Percentiles rank a stretch among this genome's conserved stretches.
Evolutionary conservation across 2,113 vertebrate species (phyloP).

Genomic region (Girardinichthys multiradiatus): DNA sequence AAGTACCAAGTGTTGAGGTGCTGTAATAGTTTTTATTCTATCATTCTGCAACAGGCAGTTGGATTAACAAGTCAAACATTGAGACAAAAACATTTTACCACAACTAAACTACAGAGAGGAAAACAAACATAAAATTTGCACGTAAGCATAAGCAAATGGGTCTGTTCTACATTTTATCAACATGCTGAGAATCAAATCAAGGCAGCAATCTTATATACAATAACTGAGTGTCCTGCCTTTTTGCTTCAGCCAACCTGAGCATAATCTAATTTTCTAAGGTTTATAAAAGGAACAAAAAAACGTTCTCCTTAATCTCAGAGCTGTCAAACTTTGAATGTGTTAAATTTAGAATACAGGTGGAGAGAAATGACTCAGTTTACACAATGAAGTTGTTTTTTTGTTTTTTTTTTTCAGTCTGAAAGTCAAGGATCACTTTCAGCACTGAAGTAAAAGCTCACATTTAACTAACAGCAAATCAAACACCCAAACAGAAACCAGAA

Average conservation of each 20-base stretch:
- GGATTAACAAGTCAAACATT: background rate
- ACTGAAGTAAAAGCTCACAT: background rate
- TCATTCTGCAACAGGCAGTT: background rate
- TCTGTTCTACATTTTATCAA: background rate
- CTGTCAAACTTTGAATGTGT: background rate
- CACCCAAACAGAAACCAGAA: background rate
- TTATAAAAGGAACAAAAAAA: background rate
- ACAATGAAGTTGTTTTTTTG: background rate
- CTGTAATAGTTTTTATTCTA: background rate
- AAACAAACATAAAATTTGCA: background rate
- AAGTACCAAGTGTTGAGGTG: background rate
- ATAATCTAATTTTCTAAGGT: background rate
- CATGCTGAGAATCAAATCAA: background rate
- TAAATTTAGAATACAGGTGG: background rate
- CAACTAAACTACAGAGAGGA: background rate
- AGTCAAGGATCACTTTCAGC: background rate
- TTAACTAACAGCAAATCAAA: slow-evolving; percentile 16
- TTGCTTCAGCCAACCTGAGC: background rate
- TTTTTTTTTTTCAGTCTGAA: background rate
- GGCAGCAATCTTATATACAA: background rate
- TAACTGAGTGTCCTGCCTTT: background rate
- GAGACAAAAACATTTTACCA: background rate
- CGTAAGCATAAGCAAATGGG: background rate
- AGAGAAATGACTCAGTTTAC: background rate
- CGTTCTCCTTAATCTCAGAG: background rate